phyloP scores from a whole-genome alignment of 2,888 invertebrate species.

The Nowickia ferox region DNA sequence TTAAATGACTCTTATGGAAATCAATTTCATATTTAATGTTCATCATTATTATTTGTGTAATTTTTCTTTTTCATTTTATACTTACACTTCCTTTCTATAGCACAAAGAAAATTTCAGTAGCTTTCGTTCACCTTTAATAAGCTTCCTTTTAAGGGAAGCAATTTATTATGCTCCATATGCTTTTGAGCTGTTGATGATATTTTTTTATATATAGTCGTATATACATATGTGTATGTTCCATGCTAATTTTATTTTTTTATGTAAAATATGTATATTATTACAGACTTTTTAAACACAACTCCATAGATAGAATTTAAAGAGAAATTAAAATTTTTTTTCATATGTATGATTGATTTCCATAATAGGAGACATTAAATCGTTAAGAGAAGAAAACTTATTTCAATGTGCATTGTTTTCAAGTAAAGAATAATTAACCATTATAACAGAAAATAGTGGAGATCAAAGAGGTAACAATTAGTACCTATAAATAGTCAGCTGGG shows the following conservation, averaged over 20 bases:
- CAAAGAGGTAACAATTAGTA: no score
- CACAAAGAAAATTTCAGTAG: neutral
- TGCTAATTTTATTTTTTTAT: neutral
- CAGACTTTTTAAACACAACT: no score
- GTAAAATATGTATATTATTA: no score
- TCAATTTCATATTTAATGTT: constrained; percentile 57
- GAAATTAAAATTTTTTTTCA: no score
- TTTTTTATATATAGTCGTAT: neutral
- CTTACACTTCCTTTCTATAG: neutral
- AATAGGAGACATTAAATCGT: no score
- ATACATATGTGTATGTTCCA: neutral
- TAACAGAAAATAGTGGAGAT: no score
- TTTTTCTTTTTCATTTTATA: constrained; percentile 14
- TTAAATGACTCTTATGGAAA: constrained; percentile 55
- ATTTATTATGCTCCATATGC: neutral
- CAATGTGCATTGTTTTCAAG: no score
- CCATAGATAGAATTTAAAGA: no score
- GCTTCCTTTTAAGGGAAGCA: neutral
- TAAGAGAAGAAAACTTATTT: no score
- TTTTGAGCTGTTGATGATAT: neutral
- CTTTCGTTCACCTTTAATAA: constrained; percentile 12
- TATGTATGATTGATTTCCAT: no score
- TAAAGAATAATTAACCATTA: no score
- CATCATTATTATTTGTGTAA: constrained; percentile 24
- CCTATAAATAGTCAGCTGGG: no score